Evolutionary conservation across 37 sponge, comb jelly and placozoan genomes (phyloP), one percentile per base, ranked within the genome.

Genomic region (Corticium candelabrum): DNA sequence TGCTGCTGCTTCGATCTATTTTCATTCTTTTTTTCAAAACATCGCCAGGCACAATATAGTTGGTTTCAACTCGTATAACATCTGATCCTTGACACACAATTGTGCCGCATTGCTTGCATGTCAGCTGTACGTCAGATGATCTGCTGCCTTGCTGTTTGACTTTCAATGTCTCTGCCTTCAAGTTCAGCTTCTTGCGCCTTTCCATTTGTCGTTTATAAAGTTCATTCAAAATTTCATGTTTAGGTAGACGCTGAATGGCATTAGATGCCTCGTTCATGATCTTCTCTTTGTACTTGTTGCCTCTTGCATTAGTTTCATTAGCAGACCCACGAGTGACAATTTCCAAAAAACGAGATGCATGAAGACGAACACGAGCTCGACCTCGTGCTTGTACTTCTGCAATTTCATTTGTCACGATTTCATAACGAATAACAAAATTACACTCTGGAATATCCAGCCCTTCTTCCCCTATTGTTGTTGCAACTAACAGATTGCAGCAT

Each of bases 401-500:
- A 33, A 87, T 84, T 40, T 87, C 84, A 79, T 84, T 80, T 31
- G 87, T 76, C 3, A 90, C 70, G 11, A 68, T 74, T 41, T 87
- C 86, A 39, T 84, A 90, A 3, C 87, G 80, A 0, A 90, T 84
- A 39, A 90, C 85, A 34, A 87, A 37, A 67, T 90, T 87, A 39
- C 91, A 90, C 0, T 56, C 87, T 69, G 87, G 85, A 32, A 86
- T 74, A 75, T 90, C 91, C 11, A 90, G 36, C 4, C 91, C 91
- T 84, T 90, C 87, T 40, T 87, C 87, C 36, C 84, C 79, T 0
- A 90, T 86, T 29, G 91, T 83, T 0, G 91, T 90, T 11, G 87
- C 35, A n/a, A 83, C 80, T 15, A 90, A 74, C 0, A 90, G 77
- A 67, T 90, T 86, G 50, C 68, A 87, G 0, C 72, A 67, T 0